Evolutionary conservation across 2,888 invertebrate genomes (phyloP), one percentile per base, ranked within the genome.

Genomic region (Epinotia bilunana): DNA sequence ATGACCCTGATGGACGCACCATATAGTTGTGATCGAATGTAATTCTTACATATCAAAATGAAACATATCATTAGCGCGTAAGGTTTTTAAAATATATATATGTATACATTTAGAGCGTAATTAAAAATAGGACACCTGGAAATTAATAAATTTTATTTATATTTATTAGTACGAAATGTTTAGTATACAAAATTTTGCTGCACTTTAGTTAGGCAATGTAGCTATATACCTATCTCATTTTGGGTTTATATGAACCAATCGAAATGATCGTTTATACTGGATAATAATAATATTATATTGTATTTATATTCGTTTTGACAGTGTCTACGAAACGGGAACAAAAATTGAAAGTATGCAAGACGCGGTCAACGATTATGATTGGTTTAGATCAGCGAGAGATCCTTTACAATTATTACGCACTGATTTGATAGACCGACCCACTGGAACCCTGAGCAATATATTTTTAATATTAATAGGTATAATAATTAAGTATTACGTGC

Each of bases 401-500:
- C 71, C 61, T 67, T 65, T 62, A 65, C 61, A 57, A 67, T 82
- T 86, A 86, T 86, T 84, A 85, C 79, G 91, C 88, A 91, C 92
- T 92, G 92, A 91, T 91, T 91, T 89, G 85, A 90, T 89, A 88
- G 86, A 91, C 91, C 91, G 90, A 91, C 91, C 91, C 91, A 91
- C 87, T 89, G 92, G 83, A 92, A 93, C 84, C 90, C 88, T 92
- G 91, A 93, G 93, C 92, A 93, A 93, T 93, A 93, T 93, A 92
- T 93, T 93, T 93, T 93, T 92, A 74, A 73, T 77, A 78, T 69
- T 76, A 73, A 92, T 92, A 92, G 89, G 89, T 90, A 53, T 53
- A 83, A 78, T 81, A 88, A 91, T 89, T 92, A 91, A 90, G 90
- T 90, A 92, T 91, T 89, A 85, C 87, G 91, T 91, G 86, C 86